These are phyloP conservation scores for Lacanobia wlatinum DNA, from an alignment of 2,888 invertebrate genomes.

Conservation along the genomic window DNA sequence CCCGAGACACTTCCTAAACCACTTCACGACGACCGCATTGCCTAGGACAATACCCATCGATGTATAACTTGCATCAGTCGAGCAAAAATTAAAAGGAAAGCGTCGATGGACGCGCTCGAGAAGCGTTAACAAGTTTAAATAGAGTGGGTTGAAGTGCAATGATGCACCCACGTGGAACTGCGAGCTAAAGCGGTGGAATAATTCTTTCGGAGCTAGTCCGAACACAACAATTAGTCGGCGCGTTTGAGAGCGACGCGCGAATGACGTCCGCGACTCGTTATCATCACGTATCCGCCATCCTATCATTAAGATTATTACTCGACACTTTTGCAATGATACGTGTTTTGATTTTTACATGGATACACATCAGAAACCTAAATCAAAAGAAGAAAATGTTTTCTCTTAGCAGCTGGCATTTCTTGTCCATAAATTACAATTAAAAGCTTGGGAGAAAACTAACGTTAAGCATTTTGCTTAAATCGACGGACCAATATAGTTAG, in stretches of 20 bases:
- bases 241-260: constrained; percentile 17
- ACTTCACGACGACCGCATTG: constrained; percentile 29
- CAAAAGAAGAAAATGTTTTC: background rate
- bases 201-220: constrained; percentile 66
- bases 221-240: constrained; percentile 65
- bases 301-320: constrained; percentile 40
- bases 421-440: background rate
- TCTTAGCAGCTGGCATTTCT: background rate
- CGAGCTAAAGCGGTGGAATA: constrained; percentile 71
- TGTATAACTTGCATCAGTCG: constrained; percentile 7
- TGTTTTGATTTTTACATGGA: constrained; percentile 33
- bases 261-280: constrained; percentile 35
- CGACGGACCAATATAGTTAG: background rate
- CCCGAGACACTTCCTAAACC: constrained; percentile 59
- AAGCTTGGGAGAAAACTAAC: background rate
- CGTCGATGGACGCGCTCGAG: constrained; percentile 47
- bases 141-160: constrained; percentile 68
- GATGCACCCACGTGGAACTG: constrained; percentile 77
- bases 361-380: constrained; percentile 9
- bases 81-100: constrained; percentile 10
- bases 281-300: constrained; percentile 44
- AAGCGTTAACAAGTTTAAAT: constrained; percentile 33
- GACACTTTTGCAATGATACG: constrained; percentile 37
- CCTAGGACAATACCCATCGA: constrained; percentile 36
- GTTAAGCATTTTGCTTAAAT: background rate